These are phyloP conservation scores for Cavia porcellus DNA, from an alignment of 2,113 vertebrate genomes.

Conservation along the genomic window DNA sequence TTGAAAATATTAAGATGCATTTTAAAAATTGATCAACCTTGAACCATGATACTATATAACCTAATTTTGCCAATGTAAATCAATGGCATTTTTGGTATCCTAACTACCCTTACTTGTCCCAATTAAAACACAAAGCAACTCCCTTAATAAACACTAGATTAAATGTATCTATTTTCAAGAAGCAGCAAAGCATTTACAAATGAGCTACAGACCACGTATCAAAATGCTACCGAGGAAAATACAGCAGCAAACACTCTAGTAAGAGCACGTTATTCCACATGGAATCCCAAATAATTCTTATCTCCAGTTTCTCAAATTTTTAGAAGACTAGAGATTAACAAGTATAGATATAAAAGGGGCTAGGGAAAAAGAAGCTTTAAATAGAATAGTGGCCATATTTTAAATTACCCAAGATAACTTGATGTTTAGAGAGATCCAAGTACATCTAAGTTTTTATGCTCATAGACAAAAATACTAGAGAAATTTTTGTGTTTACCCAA, in stretches of 20 bases:
- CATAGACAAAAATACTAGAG: slow-evolving; percentile 36
- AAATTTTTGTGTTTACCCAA: slow-evolving; percentile 82
- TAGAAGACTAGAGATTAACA: slow-evolving; percentile 71
- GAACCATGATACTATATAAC: slow-evolving; percentile 42
- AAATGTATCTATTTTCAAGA: background rate
- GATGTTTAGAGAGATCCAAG: slow-evolving; percentile 61
- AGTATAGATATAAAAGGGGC: background rate
- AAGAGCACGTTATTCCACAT: slow-evolving; percentile 70
- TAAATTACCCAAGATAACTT: slow-evolving; percentile 57
- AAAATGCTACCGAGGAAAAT: slow-evolving; percentile 77
- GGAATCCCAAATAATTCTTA: slow-evolving; percentile 67
- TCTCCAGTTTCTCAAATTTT: slow-evolving; percentile 61
- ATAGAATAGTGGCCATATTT: slow-evolving; percentile 42
- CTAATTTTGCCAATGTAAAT: slow-evolving; percentile 46
- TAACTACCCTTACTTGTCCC: slow-evolving; percentile 43
- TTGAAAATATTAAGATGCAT: slow-evolving; percentile 53
- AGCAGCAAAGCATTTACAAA: slow-evolving; percentile 63
- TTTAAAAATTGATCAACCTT: slow-evolving; percentile 49
- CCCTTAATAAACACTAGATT: slow-evolving; percentile 39
- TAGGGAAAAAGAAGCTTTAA: slow-evolving; percentile 48
- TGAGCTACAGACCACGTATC: slow-evolving; percentile 52
- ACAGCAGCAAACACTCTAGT: slow-evolving; percentile 73
- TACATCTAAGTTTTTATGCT: slow-evolving; percentile 23
- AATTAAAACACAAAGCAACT: slow-evolving; percentile 42
- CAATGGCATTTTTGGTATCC: slow-evolving; percentile 46